phyloP scores from a whole-genome alignment of 2,888 invertebrate species.

The Ptychoptera contaminata region DNA sequence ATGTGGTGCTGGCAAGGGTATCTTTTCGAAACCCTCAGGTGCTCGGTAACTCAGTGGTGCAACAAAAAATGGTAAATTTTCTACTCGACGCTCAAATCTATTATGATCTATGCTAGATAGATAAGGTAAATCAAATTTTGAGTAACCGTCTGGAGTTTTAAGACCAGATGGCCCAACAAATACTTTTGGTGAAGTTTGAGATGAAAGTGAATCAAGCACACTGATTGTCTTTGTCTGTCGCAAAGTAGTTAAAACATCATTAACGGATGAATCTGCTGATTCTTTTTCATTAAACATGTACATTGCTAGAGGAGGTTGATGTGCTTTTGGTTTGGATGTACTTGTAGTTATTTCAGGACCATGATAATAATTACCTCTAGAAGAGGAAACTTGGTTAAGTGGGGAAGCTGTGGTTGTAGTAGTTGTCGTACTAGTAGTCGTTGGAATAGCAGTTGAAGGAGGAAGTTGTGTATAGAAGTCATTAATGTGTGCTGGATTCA shows the following conservation, averaged over 20 bases:
- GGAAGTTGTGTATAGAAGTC: slow-evolving; percentile 28
- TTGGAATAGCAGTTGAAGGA: slow-evolving; percentile 19
- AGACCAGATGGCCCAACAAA: slow-evolving; percentile 70
- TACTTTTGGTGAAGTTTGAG: slow-evolving; percentile 51
- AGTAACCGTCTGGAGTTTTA: slow-evolving; percentile 51
- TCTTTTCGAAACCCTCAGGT: slow-evolving; percentile 72
- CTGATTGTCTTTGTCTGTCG: slow-evolving; percentile 58
- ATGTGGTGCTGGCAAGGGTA: slow-evolving; percentile 71
- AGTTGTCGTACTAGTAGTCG: slow-evolving; percentile 2
- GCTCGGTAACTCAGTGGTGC: slow-evolving; percentile 72
- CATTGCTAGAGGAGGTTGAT: slow-evolving; percentile 72
- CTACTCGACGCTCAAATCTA: slow-evolving; percentile 52
- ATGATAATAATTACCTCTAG: slow-evolving; percentile 11
- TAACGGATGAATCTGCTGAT: slow-evolving; percentile 36
- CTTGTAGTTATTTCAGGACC: slow-evolving; percentile 30
- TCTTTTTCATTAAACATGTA: slow-evolving; percentile 44
- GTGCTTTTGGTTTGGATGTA: slow-evolving; percentile 52
- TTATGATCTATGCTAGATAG: slow-evolving; percentile 54
- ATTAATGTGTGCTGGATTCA: slow-evolving; percentile 32
- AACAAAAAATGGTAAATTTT: slow-evolving; percentile 67
- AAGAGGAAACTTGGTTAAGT: slow-evolving; percentile 27
- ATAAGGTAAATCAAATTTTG: slow-evolving; percentile 71
- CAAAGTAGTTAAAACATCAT: slow-evolving; percentile 52
- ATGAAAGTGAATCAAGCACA: slow-evolving; percentile 56
- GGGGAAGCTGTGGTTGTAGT: slow-evolving; percentile 23